Evolutionary conservation across 2,888 invertebrate species (phyloP).

Genomic region (Steinernema scapterisci): DNA sequence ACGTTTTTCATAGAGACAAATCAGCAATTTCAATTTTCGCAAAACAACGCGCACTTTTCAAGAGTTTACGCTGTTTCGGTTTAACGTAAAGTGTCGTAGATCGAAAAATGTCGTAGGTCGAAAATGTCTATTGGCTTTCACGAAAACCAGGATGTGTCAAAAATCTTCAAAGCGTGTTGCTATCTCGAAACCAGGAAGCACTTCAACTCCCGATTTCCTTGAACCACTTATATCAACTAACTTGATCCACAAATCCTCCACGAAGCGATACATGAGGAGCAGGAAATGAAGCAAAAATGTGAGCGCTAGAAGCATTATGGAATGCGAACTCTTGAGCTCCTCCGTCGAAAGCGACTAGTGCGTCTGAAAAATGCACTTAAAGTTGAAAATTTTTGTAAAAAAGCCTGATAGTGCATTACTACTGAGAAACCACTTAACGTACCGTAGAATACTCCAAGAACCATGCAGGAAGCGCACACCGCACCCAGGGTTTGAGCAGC

Average conservation of each 20-base stretch:
- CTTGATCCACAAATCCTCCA: conserved; percentile 11
- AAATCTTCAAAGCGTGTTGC: no score
- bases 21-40: no score
- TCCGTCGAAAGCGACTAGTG: not conserved
- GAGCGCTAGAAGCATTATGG: not conserved
- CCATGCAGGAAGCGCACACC: not conserved
- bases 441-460: not conserved
- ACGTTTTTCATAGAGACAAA: no score
- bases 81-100: no score
- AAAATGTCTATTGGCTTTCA: no score
- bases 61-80: no score
- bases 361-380: not conserved
- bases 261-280: not conserved
- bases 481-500: not conserved
- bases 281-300: conserved; percentile 15
- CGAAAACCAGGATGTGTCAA: no score
- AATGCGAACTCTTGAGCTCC: not conserved
- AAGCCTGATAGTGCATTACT: not conserved
- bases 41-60: no score
- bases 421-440: not conserved
- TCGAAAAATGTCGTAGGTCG: no score
- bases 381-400: not conserved
- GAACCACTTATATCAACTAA: not conserved
- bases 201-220: no score
- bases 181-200: no score